Conservation (phyloP, 2,797 vertebrate species). For the Botia kubotai region DNA sequence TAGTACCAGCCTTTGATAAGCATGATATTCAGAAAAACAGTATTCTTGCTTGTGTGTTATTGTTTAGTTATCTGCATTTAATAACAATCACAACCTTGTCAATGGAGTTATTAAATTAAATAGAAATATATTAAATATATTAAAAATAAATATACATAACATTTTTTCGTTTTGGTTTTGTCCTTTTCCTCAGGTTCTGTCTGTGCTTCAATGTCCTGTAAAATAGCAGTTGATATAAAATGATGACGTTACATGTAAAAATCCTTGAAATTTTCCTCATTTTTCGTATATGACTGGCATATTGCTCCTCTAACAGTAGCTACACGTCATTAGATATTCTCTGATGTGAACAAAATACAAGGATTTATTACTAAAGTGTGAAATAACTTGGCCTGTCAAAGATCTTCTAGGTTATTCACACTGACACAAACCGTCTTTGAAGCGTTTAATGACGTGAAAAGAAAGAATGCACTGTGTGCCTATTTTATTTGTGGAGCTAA, state of each 20-base stretch:
- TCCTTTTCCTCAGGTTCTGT: neutral
- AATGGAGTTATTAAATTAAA: neutral
- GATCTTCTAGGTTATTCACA: neutral
- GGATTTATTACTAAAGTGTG: conserved; percentile 6
- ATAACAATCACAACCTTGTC: too few species aligned
- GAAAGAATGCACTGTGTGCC: neutral
- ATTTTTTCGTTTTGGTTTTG: neutral
- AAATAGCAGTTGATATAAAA: neutral
- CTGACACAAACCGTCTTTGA: neutral
- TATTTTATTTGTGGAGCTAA: neutral
- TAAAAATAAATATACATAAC: neutral
- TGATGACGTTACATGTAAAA: neutral
- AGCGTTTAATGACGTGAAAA: neutral
- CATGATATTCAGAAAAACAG: neutral
- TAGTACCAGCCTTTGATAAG: neutral
- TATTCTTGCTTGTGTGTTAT: too few species aligned
- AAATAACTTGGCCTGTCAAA: neutral
- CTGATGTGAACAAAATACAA: neutral
- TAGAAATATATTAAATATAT: neutral
- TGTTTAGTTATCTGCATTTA: too few species aligned
- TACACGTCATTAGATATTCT: neutral
- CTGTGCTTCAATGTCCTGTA: neutral
- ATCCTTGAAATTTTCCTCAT: neutral
- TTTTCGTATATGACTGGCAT: neutral
- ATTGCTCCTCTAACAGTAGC: neutral